Base-by-base conservation (phyloP, 2,888 invertebrate species). In the Stenchaetothrips biformis region DNA sequence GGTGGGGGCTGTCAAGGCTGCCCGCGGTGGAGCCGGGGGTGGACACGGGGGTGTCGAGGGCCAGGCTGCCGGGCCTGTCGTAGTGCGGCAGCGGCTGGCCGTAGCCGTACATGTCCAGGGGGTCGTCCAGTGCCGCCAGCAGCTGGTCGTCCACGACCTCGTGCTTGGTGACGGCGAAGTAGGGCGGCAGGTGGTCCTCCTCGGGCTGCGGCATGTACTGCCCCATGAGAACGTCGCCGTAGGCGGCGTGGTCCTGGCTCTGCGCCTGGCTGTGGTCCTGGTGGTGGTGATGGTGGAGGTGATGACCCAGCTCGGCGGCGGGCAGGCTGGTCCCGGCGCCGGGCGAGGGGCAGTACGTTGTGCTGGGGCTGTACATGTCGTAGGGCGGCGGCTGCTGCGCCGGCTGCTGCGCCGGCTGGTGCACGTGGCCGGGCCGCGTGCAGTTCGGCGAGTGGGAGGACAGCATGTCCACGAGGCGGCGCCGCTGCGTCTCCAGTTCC, bases 401-500 rank as follows among this genome's bases (percentile, higher is more conserved):
- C 67, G 25, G 25, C 67, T 7, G 9, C 25, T 21, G 21, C 67
- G 11, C 21, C 67, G 67, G 21, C 67, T 74, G 67, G 25, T 74
- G 67, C 21, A 74, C 67, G 67, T 25, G n/a, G 0, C 67, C 67
- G 21, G 67, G 67, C 83, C 91, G 91, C 81, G 92, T 88, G 85
- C 95, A 95, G 18, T 91, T 90, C 0, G 93, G 91, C 74, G 91
- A 89, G 87, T 96, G 95, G 21, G 91, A 87, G 80, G 92, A 91
- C 83, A 96, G 87, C 92, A 95, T 94, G 84, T 95, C 94, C 84
- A 93, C 90, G 81, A 96, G 88, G 85, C 92, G 91, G 83, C 92
- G 91, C 85, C 93, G 91, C 86, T 96, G 93, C 80, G 91, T 92
- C 88, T 95, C 94, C 85, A 96, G 88, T 84, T 93, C 92, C 87